These are phyloP conservation scores for Acanthosepion pharaonis DNA, from an alignment of 2,888 invertebrate species.

Conservation along the genomic window DNA sequence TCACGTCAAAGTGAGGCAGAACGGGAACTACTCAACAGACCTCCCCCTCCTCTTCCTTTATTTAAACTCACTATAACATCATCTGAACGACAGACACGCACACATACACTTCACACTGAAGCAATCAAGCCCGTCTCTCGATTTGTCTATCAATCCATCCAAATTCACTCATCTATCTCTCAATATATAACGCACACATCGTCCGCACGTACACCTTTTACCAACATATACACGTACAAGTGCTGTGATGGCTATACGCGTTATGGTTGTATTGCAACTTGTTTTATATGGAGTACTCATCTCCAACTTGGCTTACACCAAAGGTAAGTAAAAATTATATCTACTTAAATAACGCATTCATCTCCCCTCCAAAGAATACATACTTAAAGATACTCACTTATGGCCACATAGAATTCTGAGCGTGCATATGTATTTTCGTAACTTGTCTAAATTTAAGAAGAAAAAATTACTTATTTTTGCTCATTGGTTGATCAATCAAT, in stretches of 20 bases:
- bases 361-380: not conserved
- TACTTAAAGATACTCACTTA: not conserved
- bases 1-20: slow-evolving; percentile 9
- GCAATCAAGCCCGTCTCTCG: slow-evolving; percentile 33
- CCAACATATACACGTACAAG: not conserved
- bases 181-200: not conserved
- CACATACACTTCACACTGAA: not conserved
- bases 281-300: not conserved
- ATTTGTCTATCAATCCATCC: not conserved
- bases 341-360: not conserved
- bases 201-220: not conserved
- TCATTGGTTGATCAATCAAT: too few species aligned
- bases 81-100: not conserved
- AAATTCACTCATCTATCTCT: slow-evolving; percentile 16
- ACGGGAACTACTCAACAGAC: not conserved
- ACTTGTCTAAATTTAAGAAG: too few species aligned
- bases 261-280: not conserved
- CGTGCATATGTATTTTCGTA: too few species aligned
- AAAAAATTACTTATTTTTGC: too few species aligned
- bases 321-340: slow-evolving; percentile 33
- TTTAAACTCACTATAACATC: not conserved
- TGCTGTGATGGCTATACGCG: slow-evolving; percentile 8
- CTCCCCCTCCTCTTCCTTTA: not conserved
- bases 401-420: too few species aligned
- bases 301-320: slow-evolving; percentile 21